Conservation (phyloP, 2,113 vertebrate species). For the Oceanites oceanicus region DNA sequence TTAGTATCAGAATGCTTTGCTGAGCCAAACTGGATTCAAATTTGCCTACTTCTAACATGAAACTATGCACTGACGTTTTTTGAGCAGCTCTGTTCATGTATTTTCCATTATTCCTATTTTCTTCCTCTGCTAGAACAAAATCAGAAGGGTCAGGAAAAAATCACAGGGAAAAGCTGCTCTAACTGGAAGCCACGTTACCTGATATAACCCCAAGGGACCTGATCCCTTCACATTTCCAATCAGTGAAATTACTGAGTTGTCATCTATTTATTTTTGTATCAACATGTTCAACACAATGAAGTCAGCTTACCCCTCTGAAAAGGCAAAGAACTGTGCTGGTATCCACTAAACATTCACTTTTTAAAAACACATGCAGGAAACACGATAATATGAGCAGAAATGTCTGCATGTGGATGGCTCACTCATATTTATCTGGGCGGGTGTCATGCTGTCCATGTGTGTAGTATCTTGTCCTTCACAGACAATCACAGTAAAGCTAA, state of each 20-base stretch:
- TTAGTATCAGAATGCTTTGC: background rate
- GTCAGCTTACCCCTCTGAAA: background rate
- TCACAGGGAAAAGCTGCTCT: background rate
- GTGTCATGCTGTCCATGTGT: background rate
- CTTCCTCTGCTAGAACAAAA: background rate
- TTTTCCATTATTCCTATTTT: background rate
- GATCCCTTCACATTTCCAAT: constrained; percentile 25
- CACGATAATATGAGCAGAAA: background rate
- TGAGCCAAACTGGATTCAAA: background rate
- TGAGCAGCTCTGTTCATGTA: background rate
- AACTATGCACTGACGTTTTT: background rate
- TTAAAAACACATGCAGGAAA: background rate
- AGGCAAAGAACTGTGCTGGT: background rate
- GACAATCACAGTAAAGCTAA: background rate
- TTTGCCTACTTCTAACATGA: background rate
- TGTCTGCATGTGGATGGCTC: background rate
- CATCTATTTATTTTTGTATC: constrained; percentile 50
- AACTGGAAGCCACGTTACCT: constrained; percentile 17
- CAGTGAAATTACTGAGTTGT: background rate
- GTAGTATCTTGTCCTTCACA: background rate
- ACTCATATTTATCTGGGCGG: background rate
- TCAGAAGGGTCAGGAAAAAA: background rate
- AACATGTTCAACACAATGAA: background rate
- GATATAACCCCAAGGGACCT: constrained; percentile 39
- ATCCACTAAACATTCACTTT: background rate